These are phyloP conservation scores for Drosophila kuntzei DNA, from an alignment of 2,888 invertebrate species.

Conservation along the genomic window DNA sequence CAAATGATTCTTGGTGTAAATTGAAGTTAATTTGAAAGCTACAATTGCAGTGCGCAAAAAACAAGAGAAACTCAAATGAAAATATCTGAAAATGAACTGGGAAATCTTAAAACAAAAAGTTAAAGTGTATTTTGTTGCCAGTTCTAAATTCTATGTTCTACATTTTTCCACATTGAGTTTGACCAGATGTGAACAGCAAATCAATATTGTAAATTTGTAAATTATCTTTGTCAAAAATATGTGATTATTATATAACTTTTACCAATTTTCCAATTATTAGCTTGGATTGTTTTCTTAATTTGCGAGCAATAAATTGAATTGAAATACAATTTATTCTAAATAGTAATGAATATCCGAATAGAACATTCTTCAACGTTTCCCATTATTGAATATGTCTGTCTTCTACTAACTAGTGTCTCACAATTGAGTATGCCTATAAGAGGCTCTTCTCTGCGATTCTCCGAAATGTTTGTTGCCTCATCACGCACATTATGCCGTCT, in stretches of 20 bases:
- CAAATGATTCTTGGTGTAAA: slow-evolving; percentile 58
- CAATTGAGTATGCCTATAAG: neutral
- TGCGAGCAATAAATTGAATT: slow-evolving; percentile 1
- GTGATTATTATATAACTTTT: too few relatives aligned
- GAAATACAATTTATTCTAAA: too few relatives aligned
- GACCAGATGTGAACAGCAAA: slow-evolving; percentile 30
- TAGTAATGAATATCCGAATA: neutral
- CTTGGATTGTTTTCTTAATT: too few relatives aligned
- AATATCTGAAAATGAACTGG: neutral
- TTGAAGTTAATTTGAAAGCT: slow-evolving; percentile 74
- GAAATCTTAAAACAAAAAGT: slow-evolving; percentile 16
- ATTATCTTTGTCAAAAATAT: too few relatives aligned
- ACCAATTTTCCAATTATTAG: too few relatives aligned
- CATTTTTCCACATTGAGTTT: slow-evolving; percentile 16
- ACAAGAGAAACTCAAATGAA: slow-evolving; percentile 10
- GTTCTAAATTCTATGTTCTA: slow-evolving; percentile 4
- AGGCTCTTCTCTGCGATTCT: slow-evolving; percentile 10
- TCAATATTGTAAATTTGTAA: too few relatives aligned
- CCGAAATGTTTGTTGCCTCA: neutral
- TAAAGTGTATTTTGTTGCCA: slow-evolving; percentile 41
- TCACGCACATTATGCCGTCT: slow-evolving; percentile 18
- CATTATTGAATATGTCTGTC: neutral
- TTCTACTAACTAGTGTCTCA: slow-evolving; percentile 5
- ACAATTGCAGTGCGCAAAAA: slow-evolving; percentile 66
- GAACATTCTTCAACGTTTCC: neutral